These are phyloP conservation scores for Meteorus cinctellus DNA, from an alignment of 2,888 invertebrate species.

Conservation along the genomic window DNA sequence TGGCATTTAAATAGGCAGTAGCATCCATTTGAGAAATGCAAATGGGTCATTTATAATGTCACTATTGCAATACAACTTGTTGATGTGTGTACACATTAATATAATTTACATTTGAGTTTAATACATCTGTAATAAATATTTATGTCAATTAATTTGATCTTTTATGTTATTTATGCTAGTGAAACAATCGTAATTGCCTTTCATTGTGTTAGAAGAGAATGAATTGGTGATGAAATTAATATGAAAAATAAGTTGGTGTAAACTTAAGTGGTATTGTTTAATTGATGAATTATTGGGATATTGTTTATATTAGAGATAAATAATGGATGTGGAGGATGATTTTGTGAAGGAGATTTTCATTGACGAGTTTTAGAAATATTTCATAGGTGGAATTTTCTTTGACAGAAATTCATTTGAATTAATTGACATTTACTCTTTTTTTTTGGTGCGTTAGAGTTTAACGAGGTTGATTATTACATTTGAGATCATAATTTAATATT, in stretches of 20 bases:
- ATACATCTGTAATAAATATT: not conserved
- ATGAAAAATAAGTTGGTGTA: too few relatives aligned
- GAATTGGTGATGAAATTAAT: not conserved
- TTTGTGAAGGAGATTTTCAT: too few relatives aligned
- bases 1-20: conserved; percentile 53
- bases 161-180: not conserved
- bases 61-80: conserved; percentile 45
- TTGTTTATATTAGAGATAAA: not conserved
- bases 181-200: not conserved
- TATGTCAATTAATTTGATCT: not conserved
- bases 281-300: not conserved
- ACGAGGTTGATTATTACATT: too few relatives aligned
- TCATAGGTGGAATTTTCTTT: too few relatives aligned
- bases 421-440: too few relatives aligned
- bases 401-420: too few relatives aligned
- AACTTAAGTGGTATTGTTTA: too few relatives aligned
- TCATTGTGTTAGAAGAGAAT: not conserved
- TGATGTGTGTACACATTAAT: not conserved
- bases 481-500: too few relatives aligned
- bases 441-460: too few relatives aligned
- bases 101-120: not conserved
- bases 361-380: too few relatives aligned
- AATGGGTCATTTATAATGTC: conserved; percentile 54
- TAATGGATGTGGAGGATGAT: too few relatives aligned
- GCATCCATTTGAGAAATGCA: conserved; percentile 50